Conservation (phyloP, 2,797 vertebrate species). For the Halcyon leucocephala region DNA sequence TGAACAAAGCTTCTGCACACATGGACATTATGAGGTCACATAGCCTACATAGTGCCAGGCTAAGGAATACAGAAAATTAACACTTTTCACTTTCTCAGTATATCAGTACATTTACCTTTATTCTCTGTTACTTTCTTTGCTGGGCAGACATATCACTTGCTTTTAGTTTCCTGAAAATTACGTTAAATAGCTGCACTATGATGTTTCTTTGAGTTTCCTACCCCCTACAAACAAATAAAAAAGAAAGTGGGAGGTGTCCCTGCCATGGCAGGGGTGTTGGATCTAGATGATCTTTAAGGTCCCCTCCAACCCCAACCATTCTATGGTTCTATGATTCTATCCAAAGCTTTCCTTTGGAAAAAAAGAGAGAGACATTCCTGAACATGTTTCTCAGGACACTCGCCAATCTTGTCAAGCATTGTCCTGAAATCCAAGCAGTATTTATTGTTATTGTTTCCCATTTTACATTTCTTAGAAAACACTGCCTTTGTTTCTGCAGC, state of each 20-base stretch:
- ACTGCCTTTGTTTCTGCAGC: not conserved
- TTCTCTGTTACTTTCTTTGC: not conserved
- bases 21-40: not conserved
- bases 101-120: not conserved
- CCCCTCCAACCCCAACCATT: no score
- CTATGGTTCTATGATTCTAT: not conserved
- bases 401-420: not conserved
- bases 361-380: not conserved
- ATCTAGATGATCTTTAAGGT: no score
- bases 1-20: not conserved
- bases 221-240: not conserved
- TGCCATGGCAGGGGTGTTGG: no score
- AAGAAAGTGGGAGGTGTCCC: not conserved
- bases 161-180: not conserved
- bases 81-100: not conserved
- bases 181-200: not conserved
- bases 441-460: not conserved
- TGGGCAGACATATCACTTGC: not conserved
- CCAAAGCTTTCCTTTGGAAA: not conserved
- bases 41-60: not conserved
- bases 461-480: constrained; percentile 16
- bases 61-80: not conserved
- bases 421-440: not conserved
- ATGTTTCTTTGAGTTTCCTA: not conserved
- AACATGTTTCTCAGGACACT: not conserved